Evolutionary conservation across 2,113 vertebrate species (phyloP).

Genomic region (Anoplopoma fimbria): DNA sequence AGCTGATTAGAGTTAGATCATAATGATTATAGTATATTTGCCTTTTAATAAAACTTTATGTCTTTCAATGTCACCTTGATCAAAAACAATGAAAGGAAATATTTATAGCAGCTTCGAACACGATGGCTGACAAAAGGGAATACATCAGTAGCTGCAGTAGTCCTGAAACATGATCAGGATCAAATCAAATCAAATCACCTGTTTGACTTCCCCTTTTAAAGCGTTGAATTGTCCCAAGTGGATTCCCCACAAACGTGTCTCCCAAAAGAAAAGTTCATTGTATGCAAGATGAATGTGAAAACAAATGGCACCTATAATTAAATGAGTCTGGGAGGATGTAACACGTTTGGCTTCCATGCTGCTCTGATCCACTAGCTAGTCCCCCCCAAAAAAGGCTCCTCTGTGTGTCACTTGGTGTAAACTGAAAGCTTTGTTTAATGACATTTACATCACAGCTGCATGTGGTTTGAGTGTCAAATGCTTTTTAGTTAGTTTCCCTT

Average conservation of each 20-base stretch:
- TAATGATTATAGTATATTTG: no score
- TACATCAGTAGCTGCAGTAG: not conserved
- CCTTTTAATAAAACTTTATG: not conserved
- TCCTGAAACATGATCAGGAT: not conserved
- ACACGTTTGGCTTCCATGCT: constrained; percentile 20
- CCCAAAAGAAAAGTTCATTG: constrained; percentile 2
- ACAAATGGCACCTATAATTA: constrained; percentile 45
- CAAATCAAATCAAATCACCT: constrained; percentile 13
- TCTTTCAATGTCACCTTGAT: not conserved
- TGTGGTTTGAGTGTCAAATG: not conserved
- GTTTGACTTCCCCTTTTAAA: not conserved
- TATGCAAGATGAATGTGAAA: constrained; percentile 32
- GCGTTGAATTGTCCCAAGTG: not conserved
- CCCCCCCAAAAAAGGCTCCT: not conserved
- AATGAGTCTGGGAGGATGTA: constrained; percentile 40
- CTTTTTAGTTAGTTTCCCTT: not conserved
- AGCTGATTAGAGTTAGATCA: not conserved
- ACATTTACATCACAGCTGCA: not conserved
- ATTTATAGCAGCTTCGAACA: not conserved
- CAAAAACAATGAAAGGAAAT: not conserved
- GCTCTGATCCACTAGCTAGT: constrained; percentile 31
- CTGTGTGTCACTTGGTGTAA: not conserved
- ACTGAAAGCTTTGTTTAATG: constrained; percentile 10
- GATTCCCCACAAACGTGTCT: constrained; percentile 22
- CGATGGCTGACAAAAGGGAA: not conserved